Base-by-base conservation (phyloP, 2,797 vertebrate species). In the Chaenodraco wilsoni region DNA sequence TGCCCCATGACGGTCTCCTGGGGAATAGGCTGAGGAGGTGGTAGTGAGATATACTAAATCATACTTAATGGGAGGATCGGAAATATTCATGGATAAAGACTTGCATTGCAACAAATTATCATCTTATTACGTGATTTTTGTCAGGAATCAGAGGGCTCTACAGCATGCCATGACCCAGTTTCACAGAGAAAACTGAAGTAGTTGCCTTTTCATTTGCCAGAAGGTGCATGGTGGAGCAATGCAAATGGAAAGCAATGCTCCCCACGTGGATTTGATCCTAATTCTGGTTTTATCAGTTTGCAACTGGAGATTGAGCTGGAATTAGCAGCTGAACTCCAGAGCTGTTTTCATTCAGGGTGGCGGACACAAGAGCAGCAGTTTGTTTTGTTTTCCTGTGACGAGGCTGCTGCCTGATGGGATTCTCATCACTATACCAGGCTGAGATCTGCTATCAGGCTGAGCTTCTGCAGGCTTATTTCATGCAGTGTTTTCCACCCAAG, bases 1-100 rank as follows among this genome's bases (percentile, higher is more conserved):
- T 63, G 76, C 78, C 68, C 73, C 75, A 66, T 80, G 69, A 82
- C 75, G 49, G 86, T 91, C 84, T 88, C 90, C 69, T 70, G 46
- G 81, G 88, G 66, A 61, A 75, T 65, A 65, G 44, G 44, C 78
- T 57, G 76, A 45, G 60, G 78, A 80, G 83, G 75, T 88, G 72
- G 63, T 67, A 66, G 74, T 17, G 79, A 79, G 72, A 83, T 81
- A 85, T 74, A 69, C 69, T 66, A 59, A 83, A 79, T 82, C 67
- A 62, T 37, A 23, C 61, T 37, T 57, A 52, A 78, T 78, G 66
- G 82, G 74, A 21, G 31, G 61, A 71, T 64, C 6, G 43, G 66
- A 78, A 58, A 41, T 43, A 41, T 54, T 43, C 45, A 10, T 51
- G 54, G n/a, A 51, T 58, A 49, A 41, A 37, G 48, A 43, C 0